Conservation (phyloP, 2,888 invertebrate genomes). For the Mimachlamys varia region DNA sequence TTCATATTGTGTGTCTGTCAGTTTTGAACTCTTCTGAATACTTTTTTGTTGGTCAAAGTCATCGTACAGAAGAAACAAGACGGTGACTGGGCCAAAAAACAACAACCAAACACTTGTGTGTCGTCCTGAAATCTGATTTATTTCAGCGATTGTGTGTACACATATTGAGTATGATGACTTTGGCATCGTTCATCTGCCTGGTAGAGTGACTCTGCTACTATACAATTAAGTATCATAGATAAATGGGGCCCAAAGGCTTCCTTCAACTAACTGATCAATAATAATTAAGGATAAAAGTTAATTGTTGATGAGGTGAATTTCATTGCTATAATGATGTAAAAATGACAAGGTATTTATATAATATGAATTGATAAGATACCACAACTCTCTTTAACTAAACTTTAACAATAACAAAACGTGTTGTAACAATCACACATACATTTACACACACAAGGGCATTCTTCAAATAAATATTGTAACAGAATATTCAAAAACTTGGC, state of each 20-base stretch:
- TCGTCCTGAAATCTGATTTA: constrained; percentile 27
- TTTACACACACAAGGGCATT: not conserved
- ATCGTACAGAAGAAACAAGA: no score
- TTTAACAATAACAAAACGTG: constrained; percentile 12
- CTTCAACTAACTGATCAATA: not conserved
- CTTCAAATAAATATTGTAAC: constrained; percentile 33
- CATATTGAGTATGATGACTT: constrained; percentile 29
- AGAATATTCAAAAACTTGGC: constrained; percentile 35
- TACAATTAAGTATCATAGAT: constrained; percentile 29
- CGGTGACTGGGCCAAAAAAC: not conserved
- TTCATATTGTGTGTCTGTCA: no score
- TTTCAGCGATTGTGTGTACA: constrained; percentile 22
- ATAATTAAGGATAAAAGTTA: constrained; percentile 8
- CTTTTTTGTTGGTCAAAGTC: no score
- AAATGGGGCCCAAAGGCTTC: not conserved
- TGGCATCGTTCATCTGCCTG: constrained; percentile 14
- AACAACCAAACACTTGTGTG: not conserved
- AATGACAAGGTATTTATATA: constrained; percentile 32
- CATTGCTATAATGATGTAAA: not conserved
- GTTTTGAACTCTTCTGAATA: no score
- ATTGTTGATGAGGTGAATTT: not conserved
- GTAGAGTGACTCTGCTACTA: constrained; percentile 5
- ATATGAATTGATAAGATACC: constrained; percentile 12
- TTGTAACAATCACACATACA: constrained; percentile 28
- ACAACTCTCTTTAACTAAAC: constrained; percentile 30